These are phyloP conservation scores for Melanerpes aurifrons DNA, from an alignment of 2,113 vertebrate genomes.

Conservation along the genomic window DNA sequence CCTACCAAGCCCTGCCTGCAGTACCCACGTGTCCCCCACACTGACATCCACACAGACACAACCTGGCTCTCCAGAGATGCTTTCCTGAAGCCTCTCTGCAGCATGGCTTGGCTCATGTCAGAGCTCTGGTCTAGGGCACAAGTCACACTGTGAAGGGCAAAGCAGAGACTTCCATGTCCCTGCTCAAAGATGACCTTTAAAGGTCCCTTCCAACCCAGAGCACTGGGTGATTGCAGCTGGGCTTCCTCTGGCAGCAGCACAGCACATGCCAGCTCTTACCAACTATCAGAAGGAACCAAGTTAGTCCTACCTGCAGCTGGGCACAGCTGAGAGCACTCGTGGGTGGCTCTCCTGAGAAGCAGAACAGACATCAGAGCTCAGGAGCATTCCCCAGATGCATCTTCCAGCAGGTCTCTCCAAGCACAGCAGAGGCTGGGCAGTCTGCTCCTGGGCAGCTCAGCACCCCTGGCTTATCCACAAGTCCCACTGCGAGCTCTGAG, in stretches of 20 bases:
- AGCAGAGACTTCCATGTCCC: neutral
- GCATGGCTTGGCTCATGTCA: neutral
- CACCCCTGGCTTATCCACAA: neutral
- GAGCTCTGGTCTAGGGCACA: neutral
- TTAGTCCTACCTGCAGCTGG: conserved; percentile 60
- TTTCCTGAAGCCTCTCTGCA: neutral
- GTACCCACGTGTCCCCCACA: neutral
- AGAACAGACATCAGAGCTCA: neutral
- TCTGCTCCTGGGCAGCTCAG: neutral
- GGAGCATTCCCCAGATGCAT: neutral
- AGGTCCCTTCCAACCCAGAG: neutral
- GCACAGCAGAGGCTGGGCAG: neutral
- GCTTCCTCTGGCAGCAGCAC: neutral
- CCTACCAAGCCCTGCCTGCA: neutral
- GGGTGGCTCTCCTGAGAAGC: conserved; percentile 4
- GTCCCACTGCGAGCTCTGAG: neutral
- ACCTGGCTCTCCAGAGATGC: neutral
- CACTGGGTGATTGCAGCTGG: neutral
- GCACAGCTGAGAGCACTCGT: conserved; percentile 15
- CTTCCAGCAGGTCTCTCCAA: neutral
- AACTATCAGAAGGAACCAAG: neutral
- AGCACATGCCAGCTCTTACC: neutral
- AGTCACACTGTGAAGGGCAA: neutral
- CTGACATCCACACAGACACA: accelerated
- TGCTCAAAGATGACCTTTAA: neutral